phyloP scores from a whole-genome alignment of 2,113 vertebrate genomes.

The Callipepla californica region DNA sequence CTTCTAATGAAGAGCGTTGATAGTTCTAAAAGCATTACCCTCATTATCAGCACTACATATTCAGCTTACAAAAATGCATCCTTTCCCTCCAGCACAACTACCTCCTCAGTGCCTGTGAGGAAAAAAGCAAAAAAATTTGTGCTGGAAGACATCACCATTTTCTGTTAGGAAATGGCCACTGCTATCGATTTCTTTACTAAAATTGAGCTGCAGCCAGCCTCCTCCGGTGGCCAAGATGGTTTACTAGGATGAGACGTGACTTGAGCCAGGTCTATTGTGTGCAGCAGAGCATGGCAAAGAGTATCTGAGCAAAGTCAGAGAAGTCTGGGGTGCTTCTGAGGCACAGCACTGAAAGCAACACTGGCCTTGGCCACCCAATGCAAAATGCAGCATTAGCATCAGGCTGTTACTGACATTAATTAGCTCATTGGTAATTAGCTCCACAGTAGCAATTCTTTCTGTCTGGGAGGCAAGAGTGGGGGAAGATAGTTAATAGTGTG shows the following conservation, averaged over 20 bases:
- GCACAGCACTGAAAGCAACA: neutral
- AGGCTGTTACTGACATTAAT: neutral
- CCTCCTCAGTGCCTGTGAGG: neutral
- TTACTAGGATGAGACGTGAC: neutral
- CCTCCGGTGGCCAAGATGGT: neutral
- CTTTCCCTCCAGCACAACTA: neutral
- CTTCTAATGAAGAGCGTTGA: neutral
- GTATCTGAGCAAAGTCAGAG: neutral
- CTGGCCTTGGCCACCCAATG: neutral
- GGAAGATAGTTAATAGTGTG: neutral
- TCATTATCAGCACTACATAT: neutral
- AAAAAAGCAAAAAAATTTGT: neutral
- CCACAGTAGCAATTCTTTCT: neutral
- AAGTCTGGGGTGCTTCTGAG: neutral
- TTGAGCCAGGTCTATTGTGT: neutral
- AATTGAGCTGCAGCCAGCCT: neutral
- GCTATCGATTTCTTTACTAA: neutral
- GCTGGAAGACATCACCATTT: neutral
- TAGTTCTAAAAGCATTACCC: neutral
- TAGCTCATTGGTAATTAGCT: neutral
- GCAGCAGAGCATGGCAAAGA: fast-evolving
- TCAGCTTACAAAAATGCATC: neutral
- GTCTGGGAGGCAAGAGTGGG: neutral
- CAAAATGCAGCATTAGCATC: too few relatives aligned
- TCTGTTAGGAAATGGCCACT: neutral